Evolutionary conservation across 2,113 vertebrate genomes (phyloP), one percentile per base, ranked within the genome.

Genomic region (Aptenodytes forsteri): DNA sequence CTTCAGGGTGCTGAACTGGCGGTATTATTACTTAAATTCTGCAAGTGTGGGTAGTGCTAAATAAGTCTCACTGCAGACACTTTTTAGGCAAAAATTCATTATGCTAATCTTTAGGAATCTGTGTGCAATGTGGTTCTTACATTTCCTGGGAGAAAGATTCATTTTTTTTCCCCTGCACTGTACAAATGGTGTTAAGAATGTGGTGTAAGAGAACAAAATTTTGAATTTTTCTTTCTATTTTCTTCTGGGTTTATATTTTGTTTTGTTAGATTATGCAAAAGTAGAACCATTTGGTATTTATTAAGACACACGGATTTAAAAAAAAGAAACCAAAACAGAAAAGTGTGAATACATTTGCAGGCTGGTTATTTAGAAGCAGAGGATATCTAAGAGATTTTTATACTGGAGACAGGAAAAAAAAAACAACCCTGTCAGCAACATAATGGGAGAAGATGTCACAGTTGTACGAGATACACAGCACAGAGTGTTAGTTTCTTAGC

Each of bases 121-220:
- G 2, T 20, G 25, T 26, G 38, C 7, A 9, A 2, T 34, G 78
- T 18, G 5, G 5, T 59, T 36, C 36, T 70, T 19, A 17, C 0
- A 1, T 47, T 27, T 78, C 40, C 54, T 4, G 4, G 8, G 10
- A 50, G 49, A 10, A 38, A 42, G 14, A 4, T 14, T 42, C 42
- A 1, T 20, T 52, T 27, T 3, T 9, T 22, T n/a, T 11, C 4
- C 15, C 36, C 13, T 13, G 9, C 3, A 0, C n/a, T 49, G 21
- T 18, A 19, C 6, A 62, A 79, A 67, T 18, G 9, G 1, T 20
- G 8, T 52, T 44, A 46, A 49, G 23, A 49, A 34, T 1, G 4
- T 19, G 10, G 7, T 29, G 10, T 22, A 15, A 79, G 30, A 70
- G 23, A 21, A 25, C 19, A 52, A 21, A n/a, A 22, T 64, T 36